Conservation (phyloP, 2,888 invertebrate genomes). For the Cosmopolites sordidus region DNA sequence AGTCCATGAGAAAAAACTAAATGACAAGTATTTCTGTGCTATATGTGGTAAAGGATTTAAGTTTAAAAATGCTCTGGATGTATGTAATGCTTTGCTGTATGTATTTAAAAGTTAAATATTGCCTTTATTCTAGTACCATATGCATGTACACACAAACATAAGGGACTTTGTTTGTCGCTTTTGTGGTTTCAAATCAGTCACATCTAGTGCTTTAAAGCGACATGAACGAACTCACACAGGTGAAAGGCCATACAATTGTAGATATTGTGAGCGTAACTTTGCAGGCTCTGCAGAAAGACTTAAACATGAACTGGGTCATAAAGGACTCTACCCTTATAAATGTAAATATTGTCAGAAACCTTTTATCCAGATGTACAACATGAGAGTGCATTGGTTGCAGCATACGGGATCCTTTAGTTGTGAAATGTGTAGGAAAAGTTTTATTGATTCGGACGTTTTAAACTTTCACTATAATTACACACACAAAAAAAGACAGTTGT, state of each 20-base stretch:
- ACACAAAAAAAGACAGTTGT: slow-evolving; percentile 4
- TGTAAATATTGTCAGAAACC: slow-evolving; percentile 8
- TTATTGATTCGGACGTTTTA: slow-evolving; percentile 6
- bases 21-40: slow-evolving; percentile 12
- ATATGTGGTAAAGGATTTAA: slow-evolving; percentile 13
- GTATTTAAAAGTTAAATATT: not conserved
- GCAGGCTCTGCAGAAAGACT: slow-evolving; percentile 7
- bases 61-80: slow-evolving; percentile 3
- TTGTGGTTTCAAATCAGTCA: slow-evolving; percentile 2
- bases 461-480: slow-evolving; percentile 9
- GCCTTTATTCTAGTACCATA: slow-evolving; percentile 9
- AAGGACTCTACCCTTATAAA: slow-evolving; percentile 2
- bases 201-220: slow-evolving; percentile 5
- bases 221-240: slow-evolving; percentile 14
- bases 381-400: slow-evolving; percentile 9
- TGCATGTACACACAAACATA: slow-evolving; percentile 5
- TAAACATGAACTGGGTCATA: slow-evolving; percentile 8
- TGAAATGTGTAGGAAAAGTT: slow-evolving; percentile 1
- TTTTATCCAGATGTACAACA: slow-evolving; percentile 10
- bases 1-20: slow-evolving; percentile 6
- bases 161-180: slow-evolving; percentile 8
- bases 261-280: slow-evolving; percentile 5
- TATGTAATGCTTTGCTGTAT: not conserved
- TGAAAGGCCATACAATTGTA: slow-evolving; percentile 12
- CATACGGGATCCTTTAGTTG: slow-evolving; percentile 5